phyloP scores from a whole-genome alignment of 2,888 invertebrate species.

The Neoitamus cyanurus region DNA sequence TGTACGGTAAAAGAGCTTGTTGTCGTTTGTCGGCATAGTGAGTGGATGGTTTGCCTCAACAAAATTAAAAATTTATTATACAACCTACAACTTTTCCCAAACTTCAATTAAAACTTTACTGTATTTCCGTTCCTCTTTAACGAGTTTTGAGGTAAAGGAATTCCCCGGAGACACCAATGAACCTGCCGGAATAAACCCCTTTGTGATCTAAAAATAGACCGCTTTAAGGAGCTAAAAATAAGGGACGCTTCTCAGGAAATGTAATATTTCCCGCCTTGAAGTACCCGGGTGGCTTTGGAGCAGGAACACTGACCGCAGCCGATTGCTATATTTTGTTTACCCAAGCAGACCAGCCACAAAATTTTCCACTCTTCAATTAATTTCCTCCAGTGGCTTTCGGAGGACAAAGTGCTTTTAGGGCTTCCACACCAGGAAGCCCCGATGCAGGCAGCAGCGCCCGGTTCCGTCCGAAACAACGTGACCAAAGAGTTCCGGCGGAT shows the following conservation, averaged over 20 bases:
- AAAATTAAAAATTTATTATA: neutral
- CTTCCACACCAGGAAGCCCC: neutral
- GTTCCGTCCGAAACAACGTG: neutral
- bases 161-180: neutral
- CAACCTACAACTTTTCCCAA: neutral
- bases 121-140: neutral
- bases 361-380: conserved; percentile 5
- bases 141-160: neutral
- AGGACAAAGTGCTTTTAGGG: neutral
- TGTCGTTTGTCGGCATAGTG: neutral
- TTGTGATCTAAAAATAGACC: neutral
- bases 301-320: neutral
- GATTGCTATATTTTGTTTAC: neutral
- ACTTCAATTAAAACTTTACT: neutral
- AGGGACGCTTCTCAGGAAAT: neutral
- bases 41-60: neutral
- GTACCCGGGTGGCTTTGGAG: neutral
- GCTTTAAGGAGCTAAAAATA: neutral
- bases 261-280: neutral
- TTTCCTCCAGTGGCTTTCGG: neutral
- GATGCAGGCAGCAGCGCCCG: neutral
- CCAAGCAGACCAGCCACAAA: neutral
- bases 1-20: neutral
- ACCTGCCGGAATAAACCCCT: neutral
- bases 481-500: neutral